phyloP scores from a whole-genome alignment of 1,140 invertebrate genomes.

The Drosophila kohkoa region DNA sequence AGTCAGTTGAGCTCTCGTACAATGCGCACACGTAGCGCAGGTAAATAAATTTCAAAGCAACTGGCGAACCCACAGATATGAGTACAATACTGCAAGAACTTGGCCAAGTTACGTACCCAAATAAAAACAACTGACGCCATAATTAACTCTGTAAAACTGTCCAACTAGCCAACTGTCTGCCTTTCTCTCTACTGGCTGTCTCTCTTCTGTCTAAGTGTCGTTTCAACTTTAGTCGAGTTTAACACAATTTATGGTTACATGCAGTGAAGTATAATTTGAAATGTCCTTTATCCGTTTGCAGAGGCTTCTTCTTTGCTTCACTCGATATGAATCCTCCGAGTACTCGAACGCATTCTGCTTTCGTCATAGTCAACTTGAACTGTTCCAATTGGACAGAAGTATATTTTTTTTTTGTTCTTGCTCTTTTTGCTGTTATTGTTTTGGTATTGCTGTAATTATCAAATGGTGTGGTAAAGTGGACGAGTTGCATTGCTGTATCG shows the following conservation, averaged over 20 bases:
- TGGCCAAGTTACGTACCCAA: constrained; percentile 32
- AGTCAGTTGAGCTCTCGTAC: constrained; percentile 30
- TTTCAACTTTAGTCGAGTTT: constrained; percentile 40
- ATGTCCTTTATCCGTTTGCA: constrained; percentile 35
- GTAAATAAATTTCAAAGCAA: constrained; percentile 45
- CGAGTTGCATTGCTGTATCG: constrained; percentile 53
- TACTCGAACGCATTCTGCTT: constrained; percentile 39
- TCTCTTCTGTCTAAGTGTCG: constrained; percentile 36
- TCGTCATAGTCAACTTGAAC: constrained; percentile 52
- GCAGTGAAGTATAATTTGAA: constrained; percentile 46
- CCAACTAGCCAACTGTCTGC: constrained; percentile 46
- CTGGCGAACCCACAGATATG: constrained; percentile 30
- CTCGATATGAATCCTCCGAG: constrained; percentile 61
- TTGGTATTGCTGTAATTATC: constrained; percentile 59
- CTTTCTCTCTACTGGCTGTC: constrained; percentile 18
- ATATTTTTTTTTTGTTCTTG: constrained; percentile 53
- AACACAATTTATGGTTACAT: constrained; percentile 72
- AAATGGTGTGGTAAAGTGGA: constrained; percentile 57
- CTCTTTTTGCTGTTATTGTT: constrained; percentile 4
- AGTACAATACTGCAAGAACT: background rate
- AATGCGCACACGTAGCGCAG: constrained; percentile 49
- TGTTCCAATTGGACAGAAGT: constrained; percentile 55
- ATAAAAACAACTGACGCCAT: constrained; percentile 56
- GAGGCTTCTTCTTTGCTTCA: constrained; percentile 24
- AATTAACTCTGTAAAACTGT: constrained; percentile 64